Evolutionary conservation across 2,797 vertebrate species (phyloP).

Genomic region (Myotis myotis): DNA sequence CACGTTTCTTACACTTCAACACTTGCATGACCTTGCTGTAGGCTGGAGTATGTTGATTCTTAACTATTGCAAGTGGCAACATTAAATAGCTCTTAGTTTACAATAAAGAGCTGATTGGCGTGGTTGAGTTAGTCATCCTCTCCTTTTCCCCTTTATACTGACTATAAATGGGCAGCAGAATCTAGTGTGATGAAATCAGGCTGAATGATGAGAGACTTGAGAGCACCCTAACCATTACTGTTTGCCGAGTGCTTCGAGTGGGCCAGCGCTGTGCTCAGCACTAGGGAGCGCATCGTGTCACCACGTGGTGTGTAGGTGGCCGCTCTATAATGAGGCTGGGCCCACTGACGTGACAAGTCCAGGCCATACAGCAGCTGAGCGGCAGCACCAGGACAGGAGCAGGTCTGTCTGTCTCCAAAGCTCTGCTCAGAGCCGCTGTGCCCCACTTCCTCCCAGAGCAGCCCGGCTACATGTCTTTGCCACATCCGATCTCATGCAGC

Average conservation of each 20-base stretch:
- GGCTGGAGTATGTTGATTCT: neutral
- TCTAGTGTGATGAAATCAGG: neutral
- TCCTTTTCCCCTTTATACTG: neutral
- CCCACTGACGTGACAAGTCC: neutral
- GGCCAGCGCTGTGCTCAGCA: neutral
- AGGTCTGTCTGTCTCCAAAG: neutral
- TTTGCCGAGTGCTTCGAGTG: neutral
- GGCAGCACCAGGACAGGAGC: neutral
- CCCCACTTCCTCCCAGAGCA: constrained; percentile 56
- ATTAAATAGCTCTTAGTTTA: constrained; percentile 26
- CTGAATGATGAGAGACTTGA: neutral
- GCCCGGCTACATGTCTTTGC: neutral
- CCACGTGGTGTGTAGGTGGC: neutral
- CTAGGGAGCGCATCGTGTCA: neutral
- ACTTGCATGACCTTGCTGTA: neutral
- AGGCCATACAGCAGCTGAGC: neutral
- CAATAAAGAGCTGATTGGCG: neutral
- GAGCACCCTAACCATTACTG: neutral
- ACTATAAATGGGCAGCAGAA: neutral
- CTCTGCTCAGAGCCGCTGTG: neutral
- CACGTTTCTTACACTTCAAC: neutral
- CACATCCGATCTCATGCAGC: constrained; percentile 38
- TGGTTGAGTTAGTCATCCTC: neutral
- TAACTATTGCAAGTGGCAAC: neutral
- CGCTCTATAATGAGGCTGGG: neutral